Percentiles rank a stretch among this genome's conserved stretches.
These are phyloP conservation scores for Lasioglossum morio DNA, from an alignment of 2,888 invertebrate genomes.

Conservation along the genomic window DNA sequence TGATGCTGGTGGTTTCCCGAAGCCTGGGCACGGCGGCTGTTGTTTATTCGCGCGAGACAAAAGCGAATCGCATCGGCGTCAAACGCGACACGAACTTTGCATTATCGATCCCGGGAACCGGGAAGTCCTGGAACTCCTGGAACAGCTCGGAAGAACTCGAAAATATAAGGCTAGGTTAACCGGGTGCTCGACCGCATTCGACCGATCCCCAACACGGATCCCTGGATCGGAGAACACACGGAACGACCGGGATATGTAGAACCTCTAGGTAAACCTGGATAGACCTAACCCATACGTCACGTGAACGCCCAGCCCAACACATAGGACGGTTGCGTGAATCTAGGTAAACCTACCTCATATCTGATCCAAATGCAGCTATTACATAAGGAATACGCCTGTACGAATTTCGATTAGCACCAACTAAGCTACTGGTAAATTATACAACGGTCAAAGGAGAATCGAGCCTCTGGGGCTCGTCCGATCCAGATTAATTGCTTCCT, in stretches of 20 bases:
- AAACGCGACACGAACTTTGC: not conserved
- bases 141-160: constrained; percentile 16
- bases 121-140: not conserved
- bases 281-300: constrained; percentile 46
- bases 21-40: not conserved
- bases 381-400: not conserved
- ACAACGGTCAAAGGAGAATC: not conserved
- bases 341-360: constrained; percentile 55
- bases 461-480: not conserved
- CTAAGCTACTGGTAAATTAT: not conserved
- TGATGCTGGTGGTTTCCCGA: not conserved
- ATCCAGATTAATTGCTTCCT: not conserved
- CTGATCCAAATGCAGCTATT: constrained; percentile 34
- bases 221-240: constrained; percentile 31
- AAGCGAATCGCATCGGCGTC: not conserved
- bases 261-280: constrained; percentile 54
- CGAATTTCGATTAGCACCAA: constrained; percentile 12
- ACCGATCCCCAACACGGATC: constrained; percentile 33
- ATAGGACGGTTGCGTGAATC: constrained; percentile 27
- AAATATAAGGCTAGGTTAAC: constrained; percentile 40
- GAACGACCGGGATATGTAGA: constrained; percentile 40
- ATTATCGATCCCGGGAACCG: constrained; percentile 23
- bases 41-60: not conserved
- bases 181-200: constrained; percentile 20
- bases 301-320: constrained; percentile 25